phyloP scores from a whole-genome alignment of 30 jellyfish, hydroid and myxozoan species.

The Cassiopea andromeda region DNA sequence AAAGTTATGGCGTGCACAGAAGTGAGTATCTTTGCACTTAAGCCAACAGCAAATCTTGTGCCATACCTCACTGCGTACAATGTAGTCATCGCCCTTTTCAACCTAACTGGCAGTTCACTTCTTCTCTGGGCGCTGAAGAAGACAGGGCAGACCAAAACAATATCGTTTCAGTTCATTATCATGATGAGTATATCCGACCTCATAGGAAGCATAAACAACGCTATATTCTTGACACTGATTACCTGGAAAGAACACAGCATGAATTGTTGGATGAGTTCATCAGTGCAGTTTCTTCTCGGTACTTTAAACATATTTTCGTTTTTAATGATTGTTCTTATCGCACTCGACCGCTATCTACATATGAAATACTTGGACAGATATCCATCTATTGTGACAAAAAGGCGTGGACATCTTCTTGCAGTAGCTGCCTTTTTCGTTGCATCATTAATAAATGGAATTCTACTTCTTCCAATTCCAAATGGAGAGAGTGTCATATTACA shows the following conservation, averaged over 20 bases:
- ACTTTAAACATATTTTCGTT: neutral
- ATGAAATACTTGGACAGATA: neutral
- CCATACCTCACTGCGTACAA: neutral
- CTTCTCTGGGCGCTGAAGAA: neutral
- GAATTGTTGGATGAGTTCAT: neutral
- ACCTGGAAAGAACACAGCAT: neutral
- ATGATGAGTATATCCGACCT: neutral
- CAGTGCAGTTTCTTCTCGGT: neutral
- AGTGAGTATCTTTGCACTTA: neutral
- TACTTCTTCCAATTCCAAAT: neutral
- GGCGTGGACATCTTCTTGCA: neutral
- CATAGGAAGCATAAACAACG: neutral
- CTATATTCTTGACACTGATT: neutral
- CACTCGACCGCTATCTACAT: constrained; percentile 1
- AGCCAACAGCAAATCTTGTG: neutral
- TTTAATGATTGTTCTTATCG: neutral
- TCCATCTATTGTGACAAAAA: neutral
- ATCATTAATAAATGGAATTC: neutral
- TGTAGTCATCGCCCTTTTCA: neutral
- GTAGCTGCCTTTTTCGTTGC: neutral
- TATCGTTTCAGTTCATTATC: neutral
- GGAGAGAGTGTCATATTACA: neutral
- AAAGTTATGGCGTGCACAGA: neutral
- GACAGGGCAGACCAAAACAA: constrained; percentile 2
- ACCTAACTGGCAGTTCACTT: neutral